Conservation (phyloP, 1,140 invertebrate genomes). For the Leptopilina clavipes region DNA sequence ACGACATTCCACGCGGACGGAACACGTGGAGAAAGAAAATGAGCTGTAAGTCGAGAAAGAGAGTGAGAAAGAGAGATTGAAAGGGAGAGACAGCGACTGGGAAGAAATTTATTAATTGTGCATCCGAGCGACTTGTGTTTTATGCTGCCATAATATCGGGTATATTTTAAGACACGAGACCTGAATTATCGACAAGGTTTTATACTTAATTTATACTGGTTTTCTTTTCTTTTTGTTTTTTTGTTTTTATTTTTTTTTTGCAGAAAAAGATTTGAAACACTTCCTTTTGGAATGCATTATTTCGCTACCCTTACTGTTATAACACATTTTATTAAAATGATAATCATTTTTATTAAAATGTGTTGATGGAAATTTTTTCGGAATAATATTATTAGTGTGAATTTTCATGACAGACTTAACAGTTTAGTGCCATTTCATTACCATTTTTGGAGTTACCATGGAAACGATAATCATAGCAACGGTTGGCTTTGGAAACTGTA, state of each 20-base stretch:
- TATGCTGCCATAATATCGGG: not conserved
- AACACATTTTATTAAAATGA: too few species aligned
- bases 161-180: not conserved
- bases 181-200: slow-evolving; percentile 13
- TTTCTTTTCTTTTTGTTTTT: not conserved
- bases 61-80: not conserved
- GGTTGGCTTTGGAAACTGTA: too few species aligned
- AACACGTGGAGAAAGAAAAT: slow-evolving; percentile 10
- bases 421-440: too few species aligned
- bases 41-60: not conserved
- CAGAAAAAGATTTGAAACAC: too few species aligned
- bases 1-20: not conserved
- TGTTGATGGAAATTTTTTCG: too few species aligned
- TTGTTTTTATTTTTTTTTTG: not conserved
- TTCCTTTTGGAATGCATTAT: too few species aligned
- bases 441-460: too few species aligned
- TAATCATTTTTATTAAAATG: too few species aligned
- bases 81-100: slow-evolving; percentile 12
- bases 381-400: too few species aligned
- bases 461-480: too few species aligned
- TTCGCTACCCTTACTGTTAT: too few species aligned
- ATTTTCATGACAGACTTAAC: too few species aligned
- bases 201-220: slow-evolving; percentile 12
- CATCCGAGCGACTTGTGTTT: slow-evolving; percentile 19
- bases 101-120: slow-evolving; percentile 26